phyloP scores from a whole-genome alignment of 2,888 invertebrate genomes.

The Anagyrus pseudococci region DNA sequence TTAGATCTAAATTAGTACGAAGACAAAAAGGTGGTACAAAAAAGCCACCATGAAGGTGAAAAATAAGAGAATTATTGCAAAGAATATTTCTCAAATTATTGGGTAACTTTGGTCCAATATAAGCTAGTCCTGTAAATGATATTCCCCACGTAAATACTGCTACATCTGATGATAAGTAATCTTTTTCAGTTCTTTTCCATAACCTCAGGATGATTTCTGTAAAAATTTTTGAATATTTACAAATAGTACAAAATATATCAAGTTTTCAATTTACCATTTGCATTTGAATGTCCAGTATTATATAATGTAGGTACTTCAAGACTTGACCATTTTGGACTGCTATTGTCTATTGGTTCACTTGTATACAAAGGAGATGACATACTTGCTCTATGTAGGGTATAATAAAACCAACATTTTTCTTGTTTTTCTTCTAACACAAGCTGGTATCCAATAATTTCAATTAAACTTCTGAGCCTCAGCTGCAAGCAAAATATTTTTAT shows the following conservation, averaged over 20 bases:
- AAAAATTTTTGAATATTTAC: conserved; percentile 9
- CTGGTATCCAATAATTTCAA: conserved; percentile 76
- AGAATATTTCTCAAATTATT: conserved; percentile 73
- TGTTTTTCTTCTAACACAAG: conserved; percentile 64
- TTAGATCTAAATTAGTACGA: conserved; percentile 52
- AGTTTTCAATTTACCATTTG: conserved; percentile 52
- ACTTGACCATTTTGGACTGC: conserved; percentile 83
- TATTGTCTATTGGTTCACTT: conserved; percentile 75
- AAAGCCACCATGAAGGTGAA: conserved; percentile 87
- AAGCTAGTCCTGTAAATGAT: conserved; percentile 82
- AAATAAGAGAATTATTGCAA: conserved; percentile 77
- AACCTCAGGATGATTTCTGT: conserved; percentile 57
- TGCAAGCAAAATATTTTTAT: too few species aligned
- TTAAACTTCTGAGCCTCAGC: conserved; percentile 79
- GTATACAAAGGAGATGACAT: conserved; percentile 86
- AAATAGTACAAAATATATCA: conserved; percentile 1
- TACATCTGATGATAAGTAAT: conserved; percentile 63
- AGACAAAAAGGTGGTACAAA: conserved; percentile 71
- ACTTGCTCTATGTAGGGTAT: conserved; percentile 80
- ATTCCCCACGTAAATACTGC: conserved; percentile 84
- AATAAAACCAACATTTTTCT: conserved; percentile 71
- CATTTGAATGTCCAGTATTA: conserved; percentile 62
- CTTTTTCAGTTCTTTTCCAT: conserved; percentile 53
- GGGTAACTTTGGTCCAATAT: conserved; percentile 73
- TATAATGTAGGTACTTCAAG: conserved; percentile 71